Base-by-base conservation (phyloP, 2,797 vertebrate genomes). In the Sorex maritimensis region DNA sequence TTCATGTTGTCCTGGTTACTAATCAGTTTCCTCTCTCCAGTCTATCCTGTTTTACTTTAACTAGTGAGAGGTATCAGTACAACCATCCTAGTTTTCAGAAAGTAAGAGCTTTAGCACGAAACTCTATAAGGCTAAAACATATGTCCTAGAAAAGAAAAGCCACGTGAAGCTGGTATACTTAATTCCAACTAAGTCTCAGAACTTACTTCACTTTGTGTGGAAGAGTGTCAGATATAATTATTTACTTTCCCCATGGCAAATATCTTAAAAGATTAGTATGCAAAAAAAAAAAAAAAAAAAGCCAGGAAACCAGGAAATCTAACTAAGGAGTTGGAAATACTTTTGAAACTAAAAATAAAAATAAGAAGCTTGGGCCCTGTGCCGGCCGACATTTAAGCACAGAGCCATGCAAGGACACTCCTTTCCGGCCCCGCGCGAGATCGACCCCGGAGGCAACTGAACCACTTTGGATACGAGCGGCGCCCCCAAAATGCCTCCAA, bases 301-400 rank as follows among this genome's bases (percentile, higher is more conserved):
- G 34, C 34, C 34, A 34, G 34, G 34, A 34, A 34, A 30, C 30
- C 72, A 85, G 5, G 26, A 73, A 81, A 86, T 13, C 19, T 84
- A 92, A 69, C 23, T 49, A 92, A 84, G 86, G 90, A 63, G 17
- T 41, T 88, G 10, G 65, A 90, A 86, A 87, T 65, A 65, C 24
- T 46, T 10, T 30, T 90, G 87, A 88, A 94, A 88, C 71, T 44
- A 87, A 41, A 58, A 91, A 65, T 74, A 69, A 91, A 71, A 91
- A 85, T 2, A 8, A 95, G 24, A 41, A 80, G 79, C 55, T 26
- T 63, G 61, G 61, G 17, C 61, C 49, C n/a, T n/a, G n/a, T n/a
- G n/a, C n/a, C n/a, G n/a, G n/a, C n/a, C n/a, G n/a, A n/a, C n/a
- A n/a, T n/a, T n/a, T n/a, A n/a, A n/a, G n/a, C n/a, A n/a, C n/a